A percentile compares a stretch with the other conserved stretches of the same genome.
These are phyloP conservation scores for Osmerus eperlanus DNA, from an alignment of 2,113 vertebrate species.

Conservation along the genomic window DNA sequence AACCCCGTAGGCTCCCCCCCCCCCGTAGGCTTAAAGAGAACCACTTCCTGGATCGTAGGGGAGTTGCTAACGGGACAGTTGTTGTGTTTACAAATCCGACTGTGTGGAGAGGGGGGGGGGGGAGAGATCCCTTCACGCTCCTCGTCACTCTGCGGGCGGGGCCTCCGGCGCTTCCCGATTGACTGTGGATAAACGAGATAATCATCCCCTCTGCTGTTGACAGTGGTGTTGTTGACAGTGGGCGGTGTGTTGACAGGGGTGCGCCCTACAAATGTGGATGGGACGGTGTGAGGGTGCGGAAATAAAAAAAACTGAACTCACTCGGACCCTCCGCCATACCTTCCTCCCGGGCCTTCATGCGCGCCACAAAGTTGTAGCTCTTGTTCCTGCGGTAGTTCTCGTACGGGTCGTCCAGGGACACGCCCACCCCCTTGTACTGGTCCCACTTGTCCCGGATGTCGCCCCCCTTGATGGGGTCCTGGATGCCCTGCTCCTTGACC, in stretches of 20 bases:
- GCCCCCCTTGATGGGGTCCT: slow-evolving; percentile 96
- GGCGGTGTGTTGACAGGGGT: too few relatives aligned
- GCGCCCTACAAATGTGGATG: too few relatives aligned
- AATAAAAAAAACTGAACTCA: neutral
- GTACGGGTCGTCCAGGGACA: slow-evolving; percentile 92
- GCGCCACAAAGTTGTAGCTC: slow-evolving; percentile 97
- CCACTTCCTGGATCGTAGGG: too few relatives aligned
- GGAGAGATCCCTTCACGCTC: neutral
- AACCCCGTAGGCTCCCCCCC: too few relatives aligned
- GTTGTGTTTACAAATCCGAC: slow-evolving; percentile 5
- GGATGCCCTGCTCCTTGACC: slow-evolving; percentile 97
- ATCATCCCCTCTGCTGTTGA: neutral
- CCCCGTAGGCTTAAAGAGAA: too few relatives aligned
- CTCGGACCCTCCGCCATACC: slow-evolving; percentile 69
- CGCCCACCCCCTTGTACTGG: slow-evolving; percentile 97
- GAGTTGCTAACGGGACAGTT: neutral
- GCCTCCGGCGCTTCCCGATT: slow-evolving; percentile 69
- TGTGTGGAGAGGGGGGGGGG: neutral
- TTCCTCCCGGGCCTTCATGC: slow-evolving; percentile 97
- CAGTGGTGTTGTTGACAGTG: neutral
- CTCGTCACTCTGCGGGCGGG: slow-evolving; percentile 63
- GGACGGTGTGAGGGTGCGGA: neutral
- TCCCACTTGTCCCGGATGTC: slow-evolving; percentile 97
- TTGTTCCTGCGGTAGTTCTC: slow-evolving; percentile 97
- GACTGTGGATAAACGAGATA: slow-evolving; percentile 49